These are phyloP conservation scores for Sebastes aleutianus DNA, from an alignment of 2,797 vertebrate species.

Conservation along the genomic window DNA sequence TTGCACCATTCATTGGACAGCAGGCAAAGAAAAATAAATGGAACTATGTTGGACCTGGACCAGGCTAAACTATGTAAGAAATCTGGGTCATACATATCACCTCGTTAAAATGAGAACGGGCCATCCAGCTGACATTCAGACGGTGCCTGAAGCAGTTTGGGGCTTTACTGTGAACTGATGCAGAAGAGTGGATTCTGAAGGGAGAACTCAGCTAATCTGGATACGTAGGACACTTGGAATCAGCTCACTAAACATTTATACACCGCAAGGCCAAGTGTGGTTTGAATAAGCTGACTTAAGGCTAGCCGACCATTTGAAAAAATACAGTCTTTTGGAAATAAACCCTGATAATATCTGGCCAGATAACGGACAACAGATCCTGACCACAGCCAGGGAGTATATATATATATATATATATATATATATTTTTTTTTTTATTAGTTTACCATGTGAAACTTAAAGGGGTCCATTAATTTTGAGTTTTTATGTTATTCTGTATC, in stretches of 20 bases:
- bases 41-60: constrained; percentile 33
- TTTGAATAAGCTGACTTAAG: constrained; percentile 15
- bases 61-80: constrained; percentile 46
- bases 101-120: constrained; percentile 68
- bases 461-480: too few relatives aligned
- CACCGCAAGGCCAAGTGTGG: constrained; percentile 9
- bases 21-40: constrained; percentile 20
- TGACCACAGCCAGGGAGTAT: neutral
- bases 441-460: neutral
- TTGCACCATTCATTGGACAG: neutral
- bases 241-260: constrained; percentile 50
- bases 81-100: constrained; percentile 72
- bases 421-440: too few relatives aligned
- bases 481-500: too few relatives aligned
- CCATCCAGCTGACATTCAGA: constrained; percentile 77
- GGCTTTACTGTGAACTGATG: constrained; percentile 74
- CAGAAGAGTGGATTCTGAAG: constrained; percentile 71
- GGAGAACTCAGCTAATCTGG: constrained; percentile 50
- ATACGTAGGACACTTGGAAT: constrained; percentile 53
- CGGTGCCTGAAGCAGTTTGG: constrained; percentile 58
- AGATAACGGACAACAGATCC: neutral
- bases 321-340: neutral
- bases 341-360: neutral
- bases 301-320: neutral
- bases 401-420: too few relatives aligned